Evolutionary conservation across 2,113 vertebrate species (phyloP), one percentile per base, ranked within the genome.

Genomic region (Pardalotus punctatus): DNA sequence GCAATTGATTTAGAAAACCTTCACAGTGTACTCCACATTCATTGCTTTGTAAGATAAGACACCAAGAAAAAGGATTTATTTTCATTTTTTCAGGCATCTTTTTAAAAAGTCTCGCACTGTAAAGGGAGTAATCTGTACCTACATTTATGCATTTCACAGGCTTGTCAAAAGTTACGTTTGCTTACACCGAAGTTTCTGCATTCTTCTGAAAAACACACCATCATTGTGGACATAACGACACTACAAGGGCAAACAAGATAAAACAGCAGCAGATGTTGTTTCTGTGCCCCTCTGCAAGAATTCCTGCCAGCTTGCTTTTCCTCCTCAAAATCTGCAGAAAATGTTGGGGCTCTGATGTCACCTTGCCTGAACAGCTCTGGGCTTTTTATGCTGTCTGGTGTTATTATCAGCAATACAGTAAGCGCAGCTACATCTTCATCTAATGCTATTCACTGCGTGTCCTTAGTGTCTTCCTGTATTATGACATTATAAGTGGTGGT

Each of bases 241-340:
- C 58, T 43, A 70, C 58, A 90, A 94, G 84, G 84, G 90, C 85
- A 96, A 91, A 62, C 4, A 20, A 90, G 74, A 83, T 38, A 71
- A 90, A 96, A 47, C 50, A 73, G 61, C 66, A 91, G 84, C 94
- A 95, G 93, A 95, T 90, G 96, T 73, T 93, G 71, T 82, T 97
- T 83, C 81, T 42, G 33, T 57, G 36, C 9, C 29, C 51, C 64
- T 71, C 81, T 74, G 47, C 54, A 86, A 88, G 61, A 83, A 56
- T 81, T 74, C 81, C 58, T 76, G 67, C 94, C 85, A 67, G 57
- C 57, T 88, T 71, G 54, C 48, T 83, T 90, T 88, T 91, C 64
- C 35, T 53, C 54, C 47, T 81, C 66, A 50, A 81, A 85, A 64
- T 79, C 72, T 96, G 71, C 50, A 91, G 61, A 84, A 91, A 35